phyloP scores from a whole-genome alignment of 2,888 invertebrate genomes.

The Silvanus unidentatus region DNA sequence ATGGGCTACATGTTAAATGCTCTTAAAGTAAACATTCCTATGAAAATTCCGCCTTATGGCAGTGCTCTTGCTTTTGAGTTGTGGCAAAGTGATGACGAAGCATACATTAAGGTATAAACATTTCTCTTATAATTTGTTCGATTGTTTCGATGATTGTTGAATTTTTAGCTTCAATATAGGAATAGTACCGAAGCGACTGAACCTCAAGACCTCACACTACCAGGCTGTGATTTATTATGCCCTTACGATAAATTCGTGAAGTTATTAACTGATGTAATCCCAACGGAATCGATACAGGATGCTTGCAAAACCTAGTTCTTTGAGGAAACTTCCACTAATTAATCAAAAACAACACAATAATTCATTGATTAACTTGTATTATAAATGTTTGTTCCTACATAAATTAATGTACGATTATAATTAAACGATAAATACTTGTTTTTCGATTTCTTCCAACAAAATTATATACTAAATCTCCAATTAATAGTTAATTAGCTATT shows the following conservation, averaged over 20 bases:
- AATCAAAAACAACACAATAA: too few species aligned
- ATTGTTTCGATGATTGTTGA: constrained; percentile 7
- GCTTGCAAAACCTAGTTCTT: constrained; percentile 14
- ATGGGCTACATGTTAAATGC: constrained; percentile 30
- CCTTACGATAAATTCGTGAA: constrained; percentile 18
- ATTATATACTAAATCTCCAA: too few species aligned
- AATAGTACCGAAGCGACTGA: constrained; percentile 19
- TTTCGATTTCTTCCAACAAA: too few species aligned
- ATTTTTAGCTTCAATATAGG: constrained; percentile 26
- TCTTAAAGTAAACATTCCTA: constrained; percentile 17
- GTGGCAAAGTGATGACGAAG: constrained; percentile 16
- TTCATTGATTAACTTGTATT: too few species aligned
- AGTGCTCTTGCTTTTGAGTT: constrained; percentile 32
- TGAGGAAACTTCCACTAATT: neutral
- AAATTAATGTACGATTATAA: too few species aligned
- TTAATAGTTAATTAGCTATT: too few species aligned
- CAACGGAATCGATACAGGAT: constrained; percentile 14
- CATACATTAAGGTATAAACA: constrained; percentile 23
- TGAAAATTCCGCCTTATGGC: constrained; percentile 29
- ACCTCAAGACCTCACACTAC: constrained; percentile 23
- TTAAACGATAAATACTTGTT: too few species aligned
- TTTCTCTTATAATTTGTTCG: neutral
- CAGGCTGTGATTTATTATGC: constrained; percentile 28
- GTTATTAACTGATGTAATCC: constrained; percentile 14
- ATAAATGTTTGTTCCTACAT: too few species aligned